Evolutionary conservation across 2,797 vertebrate genomes (phyloP).

Genomic region (Eleutherodactylus coqui): DNA sequence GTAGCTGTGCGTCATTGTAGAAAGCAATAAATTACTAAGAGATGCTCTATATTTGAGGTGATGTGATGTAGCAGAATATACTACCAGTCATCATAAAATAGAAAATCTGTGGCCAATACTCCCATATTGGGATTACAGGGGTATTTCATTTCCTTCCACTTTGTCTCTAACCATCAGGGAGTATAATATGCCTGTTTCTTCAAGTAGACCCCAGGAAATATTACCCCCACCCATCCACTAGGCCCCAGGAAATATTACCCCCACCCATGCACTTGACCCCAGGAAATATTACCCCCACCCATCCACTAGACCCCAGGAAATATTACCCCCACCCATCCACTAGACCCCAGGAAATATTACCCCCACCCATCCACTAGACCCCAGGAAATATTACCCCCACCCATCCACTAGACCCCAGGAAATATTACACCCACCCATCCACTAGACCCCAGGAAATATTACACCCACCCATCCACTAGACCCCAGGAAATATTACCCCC

Average conservation of each 20-base stretch:
- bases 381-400: neutral
- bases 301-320: neutral
- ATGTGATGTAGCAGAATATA: neutral
- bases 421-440: neutral
- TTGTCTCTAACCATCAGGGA: neutral
- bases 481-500: neutral
- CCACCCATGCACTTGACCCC: neutral
- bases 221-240: too few relatives aligned
- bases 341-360: neutral
- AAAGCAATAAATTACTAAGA: neutral
- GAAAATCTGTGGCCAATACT: neutral
- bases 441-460: too few relatives aligned
- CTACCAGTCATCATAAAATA: neutral
- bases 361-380: neutral
- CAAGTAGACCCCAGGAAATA: neutral
- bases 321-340: neutral
- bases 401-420: neutral
- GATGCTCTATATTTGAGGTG: neutral
- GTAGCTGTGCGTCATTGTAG: neutral
- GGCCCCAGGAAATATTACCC: neutral
- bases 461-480: neutral
- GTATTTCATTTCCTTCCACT: neutral
- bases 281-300: neutral
- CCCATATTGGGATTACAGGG: neutral
- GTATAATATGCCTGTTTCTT: neutral